Conservation (phyloP, 37 sponge, comb jelly and placozoan species). For the Hormiphora californensis region DNA sequence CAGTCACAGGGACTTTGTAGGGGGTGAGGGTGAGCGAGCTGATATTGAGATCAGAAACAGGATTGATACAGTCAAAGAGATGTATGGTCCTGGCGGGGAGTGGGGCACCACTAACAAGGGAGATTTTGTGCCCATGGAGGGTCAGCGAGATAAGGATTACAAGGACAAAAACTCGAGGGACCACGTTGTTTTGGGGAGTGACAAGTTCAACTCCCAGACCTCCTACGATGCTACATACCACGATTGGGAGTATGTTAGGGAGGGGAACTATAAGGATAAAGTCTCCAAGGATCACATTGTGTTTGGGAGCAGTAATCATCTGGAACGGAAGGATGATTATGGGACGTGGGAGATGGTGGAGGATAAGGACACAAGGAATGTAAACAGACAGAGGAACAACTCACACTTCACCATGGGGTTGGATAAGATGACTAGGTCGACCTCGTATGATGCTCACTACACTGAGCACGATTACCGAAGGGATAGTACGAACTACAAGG, state of each 20-base stretch:
- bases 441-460: not conserved
- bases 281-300: not conserved
- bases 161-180: not conserved
- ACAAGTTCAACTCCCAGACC: not conserved
- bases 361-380: not conserved
- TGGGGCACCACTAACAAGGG: slow-evolving; percentile 5
- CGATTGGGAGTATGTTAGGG: not conserved
- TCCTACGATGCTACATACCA: not conserved
- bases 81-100: not conserved
- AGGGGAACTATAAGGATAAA: not conserved
- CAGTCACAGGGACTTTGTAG: not conserved
- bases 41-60: not conserved
- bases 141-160: not conserved
- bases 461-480: not conserved
- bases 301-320: not conserved
- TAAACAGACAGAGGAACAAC: no score
- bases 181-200: not conserved
- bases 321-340: not conserved
- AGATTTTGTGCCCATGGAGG: not conserved
- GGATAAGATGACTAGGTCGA: no score
- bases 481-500: not conserved
- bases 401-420: no score
- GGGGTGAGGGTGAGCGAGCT: not conserved
- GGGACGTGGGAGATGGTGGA: not conserved
- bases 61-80: not conserved